These are phyloP conservation scores for Kryptolebias ocellatus DNA, from an alignment of 2,797 vertebrate genomes.

Conservation along the genomic window DNA sequence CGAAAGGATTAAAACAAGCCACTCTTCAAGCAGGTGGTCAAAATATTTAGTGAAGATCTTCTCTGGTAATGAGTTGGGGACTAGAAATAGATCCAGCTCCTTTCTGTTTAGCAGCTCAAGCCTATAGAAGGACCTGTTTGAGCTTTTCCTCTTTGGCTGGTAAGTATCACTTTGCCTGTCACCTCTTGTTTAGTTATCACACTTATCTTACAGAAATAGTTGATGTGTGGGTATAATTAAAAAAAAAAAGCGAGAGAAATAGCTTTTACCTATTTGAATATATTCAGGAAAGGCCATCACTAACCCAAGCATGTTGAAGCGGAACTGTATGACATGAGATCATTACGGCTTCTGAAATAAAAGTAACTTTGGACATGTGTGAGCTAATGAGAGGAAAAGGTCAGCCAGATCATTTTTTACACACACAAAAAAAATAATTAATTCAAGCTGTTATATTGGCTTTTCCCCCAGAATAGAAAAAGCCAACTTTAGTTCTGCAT, in stretches of 20 bases:
- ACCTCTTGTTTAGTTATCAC: not conserved
- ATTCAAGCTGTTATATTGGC: not conserved
- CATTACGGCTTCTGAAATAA: constrained; percentile 5
- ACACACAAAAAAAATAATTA: too few relatives aligned
- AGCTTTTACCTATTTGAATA: not conserved
- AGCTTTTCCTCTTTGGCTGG: constrained; percentile 20
- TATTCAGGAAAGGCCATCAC: constrained; percentile 3
- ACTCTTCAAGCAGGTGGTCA: constrained; percentile 56
- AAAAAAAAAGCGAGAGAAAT: too few relatives aligned
- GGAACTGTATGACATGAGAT: not conserved
- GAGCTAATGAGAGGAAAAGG: constrained; percentile 21
- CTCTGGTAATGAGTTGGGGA: constrained; percentile 30
- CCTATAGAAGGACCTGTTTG: constrained; percentile 29
- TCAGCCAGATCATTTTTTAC: constrained; percentile 1
- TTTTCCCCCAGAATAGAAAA: not conserved
- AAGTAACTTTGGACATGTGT: not conserved
- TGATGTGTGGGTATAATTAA: not conserved
- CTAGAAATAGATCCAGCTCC: constrained; percentile 34
- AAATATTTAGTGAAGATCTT: constrained; percentile 31
- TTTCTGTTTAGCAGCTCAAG: constrained; percentile 4
- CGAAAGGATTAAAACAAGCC: constrained; percentile 33
- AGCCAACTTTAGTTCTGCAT: too few relatives aligned
- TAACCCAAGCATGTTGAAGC: constrained; percentile 23
- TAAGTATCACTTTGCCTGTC: constrained; percentile 46
- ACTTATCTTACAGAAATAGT: not conserved